Conservation (phyloP, 2,113 vertebrate species). For the Tichodroma muraria region DNA sequence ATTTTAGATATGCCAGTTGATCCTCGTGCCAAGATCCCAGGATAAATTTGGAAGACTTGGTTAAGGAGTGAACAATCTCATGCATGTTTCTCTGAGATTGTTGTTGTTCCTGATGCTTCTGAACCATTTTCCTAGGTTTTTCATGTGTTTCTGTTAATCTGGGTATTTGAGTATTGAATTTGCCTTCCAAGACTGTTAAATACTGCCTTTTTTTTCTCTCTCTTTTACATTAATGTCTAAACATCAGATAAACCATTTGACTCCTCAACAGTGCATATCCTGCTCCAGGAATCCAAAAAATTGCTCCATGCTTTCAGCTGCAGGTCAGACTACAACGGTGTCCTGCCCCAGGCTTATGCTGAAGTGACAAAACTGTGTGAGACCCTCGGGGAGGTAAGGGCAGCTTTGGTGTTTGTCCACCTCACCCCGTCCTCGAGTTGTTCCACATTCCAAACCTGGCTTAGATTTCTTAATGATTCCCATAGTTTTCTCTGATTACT, state of each 20-base stretch:
- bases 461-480: not conserved
- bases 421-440: not conserved
- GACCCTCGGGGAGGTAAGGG: conserved; percentile 68
- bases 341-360: conserved; percentile 67
- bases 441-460: not conserved
- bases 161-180: not conserved
- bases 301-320: conserved; percentile 75
- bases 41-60: not conserved
- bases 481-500: not conserved
- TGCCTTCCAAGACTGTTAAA: not conserved
- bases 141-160: not conserved
- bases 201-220: not conserved
- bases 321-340: conserved; percentile 73
- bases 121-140: not conserved
- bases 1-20: not conserved
- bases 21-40: not conserved
- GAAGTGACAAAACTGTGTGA: conserved; percentile 67
- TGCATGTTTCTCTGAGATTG: not conserved
- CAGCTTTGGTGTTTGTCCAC: not conserved
- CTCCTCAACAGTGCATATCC: not conserved
- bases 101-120: not conserved
- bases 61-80: not conserved
- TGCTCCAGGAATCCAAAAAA: conserved; percentile 72
- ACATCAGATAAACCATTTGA: conserved; percentile 65
- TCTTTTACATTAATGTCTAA: not conserved